Conservation (phyloP, 2,888 invertebrate genomes). For the Epinotia ramella region DNA sequence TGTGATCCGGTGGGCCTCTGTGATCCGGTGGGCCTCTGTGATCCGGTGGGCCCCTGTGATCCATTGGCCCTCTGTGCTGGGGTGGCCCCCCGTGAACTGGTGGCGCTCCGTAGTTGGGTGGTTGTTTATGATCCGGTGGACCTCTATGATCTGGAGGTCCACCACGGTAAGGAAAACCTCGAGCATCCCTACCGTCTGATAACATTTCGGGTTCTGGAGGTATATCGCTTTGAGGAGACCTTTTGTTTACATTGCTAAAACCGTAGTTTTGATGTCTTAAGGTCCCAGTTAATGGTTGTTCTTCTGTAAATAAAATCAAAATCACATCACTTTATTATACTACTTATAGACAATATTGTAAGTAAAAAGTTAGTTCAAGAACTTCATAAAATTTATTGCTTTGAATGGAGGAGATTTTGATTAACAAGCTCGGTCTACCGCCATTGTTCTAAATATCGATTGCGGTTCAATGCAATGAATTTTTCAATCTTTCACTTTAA, state of each 20-base stretch:
- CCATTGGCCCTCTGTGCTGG: conserved; percentile 16
- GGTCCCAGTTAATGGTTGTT: background rate
- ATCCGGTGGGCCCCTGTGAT: conserved; percentile 1
- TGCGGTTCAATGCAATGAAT: too few species aligned
- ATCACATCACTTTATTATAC: conserved; percentile 5
- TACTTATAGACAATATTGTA: too few species aligned
- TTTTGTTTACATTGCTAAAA: conserved; percentile 29
- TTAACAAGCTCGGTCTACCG: too few species aligned
- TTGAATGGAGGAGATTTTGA: too few species aligned
- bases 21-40: conserved; percentile 3
- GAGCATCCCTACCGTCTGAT: conserved; percentile 13
- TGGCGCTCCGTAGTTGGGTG: background rate
- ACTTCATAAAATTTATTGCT: too few species aligned
- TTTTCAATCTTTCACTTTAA: too few species aligned
- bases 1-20: conserved; percentile 23
- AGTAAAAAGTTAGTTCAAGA: too few species aligned
- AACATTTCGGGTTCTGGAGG: conserved; percentile 17
- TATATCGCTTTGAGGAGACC: conserved; percentile 42
- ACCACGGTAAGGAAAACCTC: background rate
- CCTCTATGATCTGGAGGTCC: conserved; percentile 37
- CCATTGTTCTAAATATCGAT: too few species aligned
- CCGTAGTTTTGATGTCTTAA: background rate
- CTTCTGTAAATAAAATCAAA: conserved; percentile 47
- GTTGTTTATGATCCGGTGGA: conserved; percentile 43
- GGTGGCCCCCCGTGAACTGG: conserved; percentile 40